Conservation (phyloP, 1,140 invertebrate species). For the Brachionus calyciflorus region DNA sequence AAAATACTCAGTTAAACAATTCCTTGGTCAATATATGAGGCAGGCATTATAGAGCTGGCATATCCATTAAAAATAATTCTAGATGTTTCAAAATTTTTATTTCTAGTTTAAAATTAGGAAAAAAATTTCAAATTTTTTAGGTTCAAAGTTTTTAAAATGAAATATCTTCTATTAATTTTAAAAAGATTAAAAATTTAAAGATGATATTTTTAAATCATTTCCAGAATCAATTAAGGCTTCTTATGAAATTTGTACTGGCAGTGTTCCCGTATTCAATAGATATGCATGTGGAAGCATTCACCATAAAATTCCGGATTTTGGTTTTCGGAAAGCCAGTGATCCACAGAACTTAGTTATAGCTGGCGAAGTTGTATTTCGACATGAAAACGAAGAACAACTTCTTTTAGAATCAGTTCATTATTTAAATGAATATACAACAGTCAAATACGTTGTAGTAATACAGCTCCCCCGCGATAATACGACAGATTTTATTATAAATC, state of each 20-base stretch:
- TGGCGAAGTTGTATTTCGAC: neutral
- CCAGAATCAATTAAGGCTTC: no score
- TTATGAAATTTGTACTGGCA: neutral
- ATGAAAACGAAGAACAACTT: neutral
- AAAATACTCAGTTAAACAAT: no score
- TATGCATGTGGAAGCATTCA: conserved; percentile 18
- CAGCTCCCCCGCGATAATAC: neutral
- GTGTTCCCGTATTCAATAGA: neutral
- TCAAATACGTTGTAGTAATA: neutral
- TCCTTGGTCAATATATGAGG: no score
- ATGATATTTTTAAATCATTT: neutral
- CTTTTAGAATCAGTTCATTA: neutral
- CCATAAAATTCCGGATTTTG: neutral
- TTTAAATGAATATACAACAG: neutral
- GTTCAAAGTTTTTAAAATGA: no score
- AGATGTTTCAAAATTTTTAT: no score
- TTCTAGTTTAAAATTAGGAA: no score
- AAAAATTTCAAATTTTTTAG: no score
- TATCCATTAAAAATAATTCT: no score
- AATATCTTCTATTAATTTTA: no score
- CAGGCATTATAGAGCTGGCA: no score
- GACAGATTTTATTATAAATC: neutral
- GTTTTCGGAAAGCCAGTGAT: neutral
- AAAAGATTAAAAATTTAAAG: neutral
- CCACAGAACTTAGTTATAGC: neutral